Percentiles rank a stretch among this genome's conserved stretches.
Evolutionary conservation across 2,113 vertebrate species (phyloP).

Genomic region (Alexandromys fortis): DNA sequence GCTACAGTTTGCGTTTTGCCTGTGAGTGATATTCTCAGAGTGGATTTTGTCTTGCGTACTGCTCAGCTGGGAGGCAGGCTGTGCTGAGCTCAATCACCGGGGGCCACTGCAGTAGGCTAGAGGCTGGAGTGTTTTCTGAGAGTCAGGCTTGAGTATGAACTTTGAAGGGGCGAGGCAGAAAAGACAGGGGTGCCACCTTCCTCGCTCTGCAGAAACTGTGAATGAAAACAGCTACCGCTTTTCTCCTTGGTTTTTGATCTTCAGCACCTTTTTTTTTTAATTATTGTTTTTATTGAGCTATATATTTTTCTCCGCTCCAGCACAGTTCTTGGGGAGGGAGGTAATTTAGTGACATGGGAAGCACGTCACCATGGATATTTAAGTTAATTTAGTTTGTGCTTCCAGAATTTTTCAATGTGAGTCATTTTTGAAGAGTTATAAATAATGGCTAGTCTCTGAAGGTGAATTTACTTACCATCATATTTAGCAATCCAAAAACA

Average conservation of each 20-base stretch:
- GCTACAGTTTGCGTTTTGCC: background rate
- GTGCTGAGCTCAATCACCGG: background rate
- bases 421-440: constrained; percentile 65
- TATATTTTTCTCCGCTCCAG: too few species aligned
- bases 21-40: constrained; percentile 31
- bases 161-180: background rate
- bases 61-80: background rate
- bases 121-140: background rate
- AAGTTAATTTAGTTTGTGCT: constrained; percentile 56
- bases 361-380: constrained; percentile 61
- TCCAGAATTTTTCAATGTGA: constrained; percentile 60
- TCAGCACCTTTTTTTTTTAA: background rate
- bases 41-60: background rate
- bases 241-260: background rate
- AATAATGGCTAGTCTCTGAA: constrained; percentile 56
- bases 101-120: background rate
- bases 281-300: too few species aligned
- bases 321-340: background rate
- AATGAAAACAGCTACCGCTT: background rate
- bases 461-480: constrained; percentile 47
- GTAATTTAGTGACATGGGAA: constrained; percentile 28
- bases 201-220: background rate
- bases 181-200: background rate
- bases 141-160: background rate
- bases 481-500: constrained; percentile 51